Evolutionary conservation across 2,888 invertebrate species (phyloP), one percentile per base, ranked within the genome.

Genomic region (Ophraella communa): DNA sequence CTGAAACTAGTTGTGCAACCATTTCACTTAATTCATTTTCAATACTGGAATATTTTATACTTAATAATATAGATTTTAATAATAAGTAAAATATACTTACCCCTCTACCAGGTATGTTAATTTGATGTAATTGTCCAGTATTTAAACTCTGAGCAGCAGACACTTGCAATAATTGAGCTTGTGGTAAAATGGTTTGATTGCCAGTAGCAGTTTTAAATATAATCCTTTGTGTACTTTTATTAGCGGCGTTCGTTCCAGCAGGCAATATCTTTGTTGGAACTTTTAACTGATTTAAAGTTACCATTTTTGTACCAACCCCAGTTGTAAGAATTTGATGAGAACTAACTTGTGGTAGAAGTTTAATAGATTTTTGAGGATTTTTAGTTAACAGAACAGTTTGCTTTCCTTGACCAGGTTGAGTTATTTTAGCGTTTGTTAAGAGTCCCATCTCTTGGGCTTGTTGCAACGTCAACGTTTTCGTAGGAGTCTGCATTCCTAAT

Each of bases 211-310:
- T 82, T 71, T 86, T 83, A 58, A 87, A 84, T 64, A 86, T 83
- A 45, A 87, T 84, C 77, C 86, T 85, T 67, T 87, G 87, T 0
- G 84, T 80, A 65, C 79, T 83, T 66, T 80, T 81, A 82, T 81
- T 61, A 17, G 88, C 86, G 7, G 87, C 86, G 14, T 68, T 81
- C 55, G 66, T 67, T 17, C 89, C 86, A 4, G 88, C 88, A 10
- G 91, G 89, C 66, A 90, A 82, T 70, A 92, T 87, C 82, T 89
- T 91, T 27, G 91, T 85, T 0, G 91, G 89, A 11, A 91, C 88
- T 80, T 91, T 91, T 7, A 88, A 63, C 71, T 79, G 72, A 47
- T 66, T 75, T 45, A 74, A 53, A 11, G 83, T 77, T 60, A 87
- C 83, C 1, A 85, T 81, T 79, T 84, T 77, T 21, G 71, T 54